Percentiles rank a stretch among this genome's conserved stretches.
phyloP scores from a whole-genome alignment of 1,140 invertebrate species.

The Adelges cooleyi region DNA sequence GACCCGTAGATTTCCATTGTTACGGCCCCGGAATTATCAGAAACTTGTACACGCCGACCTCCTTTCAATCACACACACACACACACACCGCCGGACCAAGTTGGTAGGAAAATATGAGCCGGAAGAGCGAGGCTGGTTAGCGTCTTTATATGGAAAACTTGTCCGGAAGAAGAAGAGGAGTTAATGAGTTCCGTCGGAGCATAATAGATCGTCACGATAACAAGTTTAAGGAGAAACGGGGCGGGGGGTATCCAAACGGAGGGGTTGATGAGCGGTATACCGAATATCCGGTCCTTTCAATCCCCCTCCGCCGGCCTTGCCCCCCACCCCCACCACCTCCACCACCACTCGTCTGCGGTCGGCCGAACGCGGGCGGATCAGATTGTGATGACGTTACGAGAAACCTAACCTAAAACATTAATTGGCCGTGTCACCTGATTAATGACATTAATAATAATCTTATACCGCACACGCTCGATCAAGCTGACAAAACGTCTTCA shows the following conservation, averaged over 20 bases:
- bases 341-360: no score
- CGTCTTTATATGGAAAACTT: conserved; percentile 16
- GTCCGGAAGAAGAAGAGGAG: conserved; percentile 17
- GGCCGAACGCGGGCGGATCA: background rate
- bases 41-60: background rate
- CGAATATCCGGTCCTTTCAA: conserved; percentile 14
- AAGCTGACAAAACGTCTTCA: conserved; percentile 26
- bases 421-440: conserved; percentile 29
- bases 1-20: background rate
- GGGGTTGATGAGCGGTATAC: background rate
- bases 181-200: conserved; percentile 17
- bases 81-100: background rate
- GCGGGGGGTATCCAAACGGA: background rate
- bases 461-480: conserved; percentile 27
- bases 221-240: conserved; percentile 9
- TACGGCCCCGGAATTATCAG: conserved; percentile 3
- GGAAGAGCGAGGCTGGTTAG: background rate
- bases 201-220: conserved; percentile 26
- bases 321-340: no score
- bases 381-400: conserved; percentile 27
- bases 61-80: background rate
- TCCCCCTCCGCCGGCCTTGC: background rate
- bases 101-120: background rate
- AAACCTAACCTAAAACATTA: conserved; percentile 29
- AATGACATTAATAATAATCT: conserved; percentile 28